A percentile compares a stretch with the other conserved stretches of the same genome.
These are phyloP conservation scores for Typhlichthys eigenmanni DNA, from an alignment of 2,797 vertebrate genomes.

Conservation along the genomic window DNA sequence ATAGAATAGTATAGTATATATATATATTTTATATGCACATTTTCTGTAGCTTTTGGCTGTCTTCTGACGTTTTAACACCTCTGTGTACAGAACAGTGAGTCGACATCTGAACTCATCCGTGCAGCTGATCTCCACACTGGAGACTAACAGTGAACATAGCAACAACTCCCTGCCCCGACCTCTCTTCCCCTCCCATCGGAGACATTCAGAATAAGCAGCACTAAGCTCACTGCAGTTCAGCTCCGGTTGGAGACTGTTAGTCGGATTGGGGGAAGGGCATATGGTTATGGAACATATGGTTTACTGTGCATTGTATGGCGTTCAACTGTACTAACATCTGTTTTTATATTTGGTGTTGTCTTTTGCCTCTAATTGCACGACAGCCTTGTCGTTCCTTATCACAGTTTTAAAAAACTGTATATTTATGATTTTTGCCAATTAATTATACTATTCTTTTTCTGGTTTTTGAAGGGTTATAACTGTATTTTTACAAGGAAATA, in stretches of 20 bases:
- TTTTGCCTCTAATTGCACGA: no score
- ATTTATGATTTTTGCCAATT: no score
- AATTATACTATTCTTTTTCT: no score
- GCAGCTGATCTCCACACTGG: constrained; percentile 58
- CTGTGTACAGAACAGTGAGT: no score
- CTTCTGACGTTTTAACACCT: no score
- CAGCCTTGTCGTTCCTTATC: no score
- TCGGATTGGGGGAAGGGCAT: constrained; percentile 57
- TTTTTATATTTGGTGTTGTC: not conserved
- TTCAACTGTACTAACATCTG: constrained; percentile 42
- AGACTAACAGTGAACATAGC: constrained; percentile 70
- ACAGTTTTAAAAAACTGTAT: no score
- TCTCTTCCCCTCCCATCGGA: constrained; percentile 53
- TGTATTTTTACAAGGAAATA: no score
- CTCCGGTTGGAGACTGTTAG: constrained; percentile 39
- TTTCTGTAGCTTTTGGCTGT: no score
- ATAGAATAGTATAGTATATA: no score
- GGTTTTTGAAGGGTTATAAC: no score
- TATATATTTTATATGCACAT: no score
- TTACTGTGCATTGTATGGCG: constrained; percentile 61
- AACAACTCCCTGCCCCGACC: constrained; percentile 63
- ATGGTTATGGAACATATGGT: constrained; percentile 60
- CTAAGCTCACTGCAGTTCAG: constrained; percentile 44
- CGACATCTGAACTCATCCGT: constrained; percentile 61
- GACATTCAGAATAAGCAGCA: constrained; percentile 56